Base-by-base conservation (phyloP, 2,888 invertebrate species). In the Crossocerus cetratus region DNA sequence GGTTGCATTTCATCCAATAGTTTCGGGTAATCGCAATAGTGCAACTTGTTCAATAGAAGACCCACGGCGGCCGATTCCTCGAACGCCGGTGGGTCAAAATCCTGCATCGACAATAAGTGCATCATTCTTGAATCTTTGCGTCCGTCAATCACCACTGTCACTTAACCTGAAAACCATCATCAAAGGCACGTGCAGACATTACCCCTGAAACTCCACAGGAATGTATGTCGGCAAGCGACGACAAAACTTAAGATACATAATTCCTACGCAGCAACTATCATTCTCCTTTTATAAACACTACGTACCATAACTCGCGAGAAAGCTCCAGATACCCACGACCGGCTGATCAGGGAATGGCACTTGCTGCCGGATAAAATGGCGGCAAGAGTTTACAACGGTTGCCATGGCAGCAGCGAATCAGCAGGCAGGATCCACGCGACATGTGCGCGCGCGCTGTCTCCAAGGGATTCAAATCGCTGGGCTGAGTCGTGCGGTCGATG, bases 1-100 rank as follows among this genome's bases (percentile, higher is more conserved):
- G 85, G 81, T 55, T 89, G 88, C 8, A 84, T 81, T 69, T 90
- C 89, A 58, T 87, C 84, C 20, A 83, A 78, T 2, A 88, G 66
- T 13, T 84, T 80, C n/a, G 84, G 78, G 66, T 78, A 83, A 13
- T 82, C 74, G 55, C 87, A 87, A 45, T 84, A 86, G 5, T 84
- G 66, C 2, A 84, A 64, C 0, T 21, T 61, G 20, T 78, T 73
- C 16, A 74, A 71, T 3, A 87, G 76, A 13, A 87, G 68, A 16
- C 86, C 86, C 0, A 84, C 86, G 2, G 86, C 84, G 0, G 86
- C 83, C 21, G 65, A 54, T 11, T 87, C 80, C 16, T 81, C 78
- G 56, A 80, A 75, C 14, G 82, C 69, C 0, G 78, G 70, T 8
- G 85, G 81, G 5, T 74, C 72, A 56, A 90, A 90, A 21, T 89